A percentile compares a stretch with the other conserved stretches of the same genome.
Conservation (phyloP, 1,140 invertebrate genomes). For the Camponotus floridanus region DNA sequence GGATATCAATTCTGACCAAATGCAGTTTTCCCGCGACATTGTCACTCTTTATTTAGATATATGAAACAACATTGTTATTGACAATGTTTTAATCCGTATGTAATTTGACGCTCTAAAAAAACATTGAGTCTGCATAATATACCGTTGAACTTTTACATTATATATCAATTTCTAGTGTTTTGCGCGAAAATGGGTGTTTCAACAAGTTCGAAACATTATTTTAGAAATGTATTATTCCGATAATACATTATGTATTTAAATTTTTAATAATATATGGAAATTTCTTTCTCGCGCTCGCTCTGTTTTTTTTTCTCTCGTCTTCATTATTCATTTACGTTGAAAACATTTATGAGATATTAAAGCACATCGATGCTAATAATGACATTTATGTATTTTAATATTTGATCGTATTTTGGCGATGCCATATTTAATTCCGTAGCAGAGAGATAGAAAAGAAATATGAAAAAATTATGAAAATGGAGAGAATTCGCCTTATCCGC, state of each 20-base stretch:
- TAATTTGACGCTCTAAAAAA: slow-evolving; percentile 14
- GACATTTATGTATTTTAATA: not conserved
- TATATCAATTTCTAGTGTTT: no score
- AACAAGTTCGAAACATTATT: no score
- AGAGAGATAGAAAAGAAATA: not conserved
- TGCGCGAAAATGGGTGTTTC: no score
- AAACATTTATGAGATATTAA: no score
- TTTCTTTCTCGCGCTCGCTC: no score
- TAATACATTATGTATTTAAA: no score
- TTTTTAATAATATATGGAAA: no score
- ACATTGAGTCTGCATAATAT: not conserved
- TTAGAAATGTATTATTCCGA: no score
- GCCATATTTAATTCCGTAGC: not conserved
- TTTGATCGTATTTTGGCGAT: not conserved
- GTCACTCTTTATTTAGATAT: slow-evolving; percentile 26
- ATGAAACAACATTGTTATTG: slow-evolving; percentile 10
- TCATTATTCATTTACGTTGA: no score
- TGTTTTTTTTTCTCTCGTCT: no score
- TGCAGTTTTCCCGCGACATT: not conserved
- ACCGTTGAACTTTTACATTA: not conserved
- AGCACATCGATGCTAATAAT: no score
- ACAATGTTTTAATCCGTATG: slow-evolving; percentile 23
- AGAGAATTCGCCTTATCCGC: not conserved
- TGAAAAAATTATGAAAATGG: not conserved
- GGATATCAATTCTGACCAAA: slow-evolving; percentile 52